phyloP scores from a whole-genome alignment of 2,888 invertebrate genomes.

The Chrysolina americana region DNA sequence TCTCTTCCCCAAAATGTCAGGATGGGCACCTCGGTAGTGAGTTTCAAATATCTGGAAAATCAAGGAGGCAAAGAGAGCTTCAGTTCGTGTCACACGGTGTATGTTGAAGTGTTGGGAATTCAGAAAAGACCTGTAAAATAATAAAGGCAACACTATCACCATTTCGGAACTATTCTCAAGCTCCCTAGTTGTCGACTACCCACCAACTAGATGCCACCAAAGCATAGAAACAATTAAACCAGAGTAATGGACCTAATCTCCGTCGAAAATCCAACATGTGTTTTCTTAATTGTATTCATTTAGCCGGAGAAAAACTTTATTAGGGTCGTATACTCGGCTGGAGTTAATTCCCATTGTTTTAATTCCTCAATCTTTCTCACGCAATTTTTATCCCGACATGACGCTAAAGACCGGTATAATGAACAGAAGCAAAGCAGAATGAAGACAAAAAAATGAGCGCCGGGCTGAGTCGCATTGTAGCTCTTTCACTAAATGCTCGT shows the following conservation, averaged over 20 bases:
- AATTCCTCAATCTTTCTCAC: constrained; percentile 50
- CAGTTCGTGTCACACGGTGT: too few relatives aligned
- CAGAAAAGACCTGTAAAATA: too few relatives aligned
- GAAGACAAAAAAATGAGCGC: constrained; percentile 33
- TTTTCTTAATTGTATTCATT: constrained; percentile 41
- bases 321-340: constrained; percentile 37
- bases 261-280: constrained; percentile 38
- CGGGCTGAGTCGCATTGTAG: constrained; percentile 49
- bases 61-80: too few relatives aligned
- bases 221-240: constrained; percentile 37
- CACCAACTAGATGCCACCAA: constrained; percentile 31
- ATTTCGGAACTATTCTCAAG: not conserved
- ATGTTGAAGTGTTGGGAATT: too few relatives aligned
- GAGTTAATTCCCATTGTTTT: constrained; percentile 49
- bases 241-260: constrained; percentile 39
- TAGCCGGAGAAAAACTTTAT: constrained; percentile 42
- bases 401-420: constrained; percentile 49
- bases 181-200: not conserved
- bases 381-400: constrained; percentile 46
- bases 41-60: too few relatives aligned
- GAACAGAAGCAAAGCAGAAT: constrained; percentile 46
- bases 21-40: too few relatives aligned
- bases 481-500: constrained; percentile 50
- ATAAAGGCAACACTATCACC: not conserved
- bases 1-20: too few relatives aligned